Evolutionary conservation across 1,140 invertebrate genomes (phyloP).

Genomic region (Meloidogyne floridensis): DNA sequence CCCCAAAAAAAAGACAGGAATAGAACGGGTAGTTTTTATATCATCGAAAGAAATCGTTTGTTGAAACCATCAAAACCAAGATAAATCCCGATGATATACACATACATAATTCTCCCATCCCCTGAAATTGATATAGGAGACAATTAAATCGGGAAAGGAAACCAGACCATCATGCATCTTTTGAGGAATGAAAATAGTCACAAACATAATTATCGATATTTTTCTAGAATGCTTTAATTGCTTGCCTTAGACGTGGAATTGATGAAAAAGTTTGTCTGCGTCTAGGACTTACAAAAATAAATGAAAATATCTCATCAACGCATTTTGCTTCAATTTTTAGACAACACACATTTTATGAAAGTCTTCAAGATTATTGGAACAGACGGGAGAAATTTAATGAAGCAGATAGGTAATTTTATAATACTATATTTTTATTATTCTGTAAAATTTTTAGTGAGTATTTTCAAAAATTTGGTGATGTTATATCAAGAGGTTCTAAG

Average conservation of each 20-base stretch:
- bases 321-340: slow-evolving; percentile 6
- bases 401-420: neutral
- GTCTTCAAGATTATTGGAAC: neutral
- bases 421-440: neutral
- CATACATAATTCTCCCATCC: no score
- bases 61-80: no score
- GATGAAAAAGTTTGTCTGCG: neutral
- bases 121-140: no score
- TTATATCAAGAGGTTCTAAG: neutral
- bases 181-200: no score
- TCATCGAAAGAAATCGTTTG: no score
- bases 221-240: slow-evolving; percentile 9
- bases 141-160: no score
- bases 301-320: neutral
- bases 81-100: no score
- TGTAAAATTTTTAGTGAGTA: neutral
- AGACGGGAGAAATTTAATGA: neutral
- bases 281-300: neutral
- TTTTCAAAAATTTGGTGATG: neutral
- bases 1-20: no score
- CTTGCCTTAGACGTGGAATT: neutral
- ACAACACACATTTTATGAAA: slow-evolving; percentile 5
- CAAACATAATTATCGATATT: neutral
- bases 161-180: no score
- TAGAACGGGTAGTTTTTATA: no score